Evolutionary conservation across 2,113 vertebrate genomes (phyloP).

Genomic region (Oxygymnocypris stewartii): DNA sequence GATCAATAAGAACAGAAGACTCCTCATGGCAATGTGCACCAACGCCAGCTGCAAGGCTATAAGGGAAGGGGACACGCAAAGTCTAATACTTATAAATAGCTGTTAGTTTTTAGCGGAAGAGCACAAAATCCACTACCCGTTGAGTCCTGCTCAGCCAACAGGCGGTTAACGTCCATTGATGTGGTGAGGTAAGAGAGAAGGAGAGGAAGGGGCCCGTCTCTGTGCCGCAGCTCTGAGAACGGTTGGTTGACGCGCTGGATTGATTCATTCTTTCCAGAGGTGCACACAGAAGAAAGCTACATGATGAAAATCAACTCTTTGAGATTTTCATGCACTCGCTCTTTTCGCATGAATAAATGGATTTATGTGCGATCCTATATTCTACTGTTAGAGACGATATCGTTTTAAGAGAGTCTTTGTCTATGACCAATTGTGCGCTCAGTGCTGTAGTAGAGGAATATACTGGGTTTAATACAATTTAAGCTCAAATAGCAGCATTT

Average conservation of each 20-base stretch:
- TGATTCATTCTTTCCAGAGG: slow-evolving; percentile 64
- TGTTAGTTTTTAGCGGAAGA: slow-evolving; percentile 61
- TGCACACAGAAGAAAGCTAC: slow-evolving; percentile 16
- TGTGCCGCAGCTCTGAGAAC: slow-evolving; percentile 8
- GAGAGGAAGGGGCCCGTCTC: slow-evolving; percentile 2
- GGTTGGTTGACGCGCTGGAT: slow-evolving; percentile 48
- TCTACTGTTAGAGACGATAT: not conserved
- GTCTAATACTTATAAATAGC: slow-evolving; percentile 68
- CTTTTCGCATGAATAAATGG: not conserved
- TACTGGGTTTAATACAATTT: not conserved
- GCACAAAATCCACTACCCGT: slow-evolving; percentile 58
- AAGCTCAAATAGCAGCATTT: not conserved
- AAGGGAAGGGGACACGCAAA: slow-evolving; percentile 52
- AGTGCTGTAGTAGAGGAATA: not conserved
- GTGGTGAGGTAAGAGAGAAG: slow-evolving; percentile 40
- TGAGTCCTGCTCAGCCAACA: slow-evolving; percentile 59
- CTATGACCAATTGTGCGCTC: not conserved
- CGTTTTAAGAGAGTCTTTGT: not conserved
- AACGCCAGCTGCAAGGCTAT: slow-evolving; percentile 65
- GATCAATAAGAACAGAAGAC: slow-evolving; percentile 74
- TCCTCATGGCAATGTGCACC: slow-evolving; percentile 63
- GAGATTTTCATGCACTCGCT: not conserved
- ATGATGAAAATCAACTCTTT: slow-evolving; percentile 8
- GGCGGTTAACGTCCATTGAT: slow-evolving; percentile 59
- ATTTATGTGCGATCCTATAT: not conserved